phyloP scores from a whole-genome alignment of 1,140 invertebrate species.

The Lordiphosa stackelbergi region DNA sequence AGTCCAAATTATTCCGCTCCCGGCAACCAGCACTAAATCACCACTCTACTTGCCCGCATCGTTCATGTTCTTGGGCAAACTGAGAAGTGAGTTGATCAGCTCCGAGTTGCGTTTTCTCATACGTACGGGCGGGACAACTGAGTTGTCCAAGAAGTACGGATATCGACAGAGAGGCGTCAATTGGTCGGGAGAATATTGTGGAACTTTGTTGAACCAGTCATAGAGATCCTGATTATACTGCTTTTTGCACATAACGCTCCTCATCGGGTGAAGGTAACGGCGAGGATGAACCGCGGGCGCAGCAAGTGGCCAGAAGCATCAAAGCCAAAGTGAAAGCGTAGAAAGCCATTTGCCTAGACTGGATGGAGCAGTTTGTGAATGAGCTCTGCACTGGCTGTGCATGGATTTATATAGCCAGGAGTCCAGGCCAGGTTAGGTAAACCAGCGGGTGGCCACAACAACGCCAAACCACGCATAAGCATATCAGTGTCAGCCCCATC shows the following conservation, averaged over 20 bases:
- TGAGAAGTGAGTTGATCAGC: conserved; percentile 85
- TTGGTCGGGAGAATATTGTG: conserved; percentile 43
- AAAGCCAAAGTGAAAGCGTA: conserved; percentile 19
- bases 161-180: conserved; percentile 48
- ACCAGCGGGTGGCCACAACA: conserved; percentile 36
- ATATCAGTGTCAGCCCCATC: conserved; percentile 47
- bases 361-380: conserved; percentile 41
- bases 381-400: conserved; percentile 15
- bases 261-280: conserved; percentile 64
- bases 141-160: conserved; percentile 50
- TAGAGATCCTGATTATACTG: conserved; percentile 66
- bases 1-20: not conserved
- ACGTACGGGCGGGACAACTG: conserved; percentile 33
- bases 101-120: conserved; percentile 84
- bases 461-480: conserved; percentile 36
- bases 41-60: conserved; percentile 81
- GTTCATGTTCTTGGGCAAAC: conserved; percentile 84
- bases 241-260: conserved; percentile 75
- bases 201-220: conserved; percentile 59
- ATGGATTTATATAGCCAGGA: conserved; percentile 42
- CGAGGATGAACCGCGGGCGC: conserved; percentile 4
- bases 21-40: not conserved
- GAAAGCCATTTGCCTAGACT: conserved; percentile 35
- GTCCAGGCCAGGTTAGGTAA: conserved; percentile 34
- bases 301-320: conserved; percentile 27